Percentiles rank a stretch among this genome's conserved stretches.
These are phyloP conservation scores for Cyclargus thomasi DNA, from an alignment of 1,140 invertebrate genomes.

Conservation along the genomic window DNA sequence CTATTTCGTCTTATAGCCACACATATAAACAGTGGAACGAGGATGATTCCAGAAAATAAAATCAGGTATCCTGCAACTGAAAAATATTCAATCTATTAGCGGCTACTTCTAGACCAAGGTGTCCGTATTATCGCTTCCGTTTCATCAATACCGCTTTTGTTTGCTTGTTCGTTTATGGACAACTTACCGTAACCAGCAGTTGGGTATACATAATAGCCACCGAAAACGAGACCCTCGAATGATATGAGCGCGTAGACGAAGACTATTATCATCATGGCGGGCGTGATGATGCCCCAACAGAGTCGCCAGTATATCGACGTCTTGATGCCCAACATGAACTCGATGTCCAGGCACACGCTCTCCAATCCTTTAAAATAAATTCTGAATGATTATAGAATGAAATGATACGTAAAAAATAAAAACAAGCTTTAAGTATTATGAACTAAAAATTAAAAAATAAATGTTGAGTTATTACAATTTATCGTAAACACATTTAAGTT, in stretches of 20 bases:
- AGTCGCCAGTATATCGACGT: slow-evolving; percentile 86
- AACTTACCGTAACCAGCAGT: slow-evolving; percentile 38
- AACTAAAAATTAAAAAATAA: too few relatives aligned
- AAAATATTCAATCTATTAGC: slow-evolving; percentile 20
- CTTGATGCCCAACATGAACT: slow-evolving; percentile 85
- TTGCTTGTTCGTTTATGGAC: not conserved
- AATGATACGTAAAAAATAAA: too few relatives aligned
- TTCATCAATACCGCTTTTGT: not conserved
- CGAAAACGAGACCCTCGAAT: slow-evolving; percentile 75
- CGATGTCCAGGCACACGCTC: slow-evolving; percentile 83
- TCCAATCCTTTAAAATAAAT: slow-evolving; percentile 72
- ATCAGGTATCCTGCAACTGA: slow-evolving; percentile 49
- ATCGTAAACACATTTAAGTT: too few relatives aligned
- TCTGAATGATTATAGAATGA: too few relatives aligned
- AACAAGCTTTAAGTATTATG: too few relatives aligned
- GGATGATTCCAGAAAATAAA: slow-evolving; percentile 37
- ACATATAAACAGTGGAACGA: slow-evolving; percentile 40
- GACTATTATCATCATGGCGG: slow-evolving; percentile 81
- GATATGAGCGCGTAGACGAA: slow-evolving; percentile 79
- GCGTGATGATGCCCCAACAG: slow-evolving; percentile 87
- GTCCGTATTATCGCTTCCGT: too few relatives aligned
- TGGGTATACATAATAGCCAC: slow-evolving; percentile 42
- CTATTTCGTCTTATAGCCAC: slow-evolving; percentile 36
- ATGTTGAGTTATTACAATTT: too few relatives aligned
- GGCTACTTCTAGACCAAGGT: not conserved